Conservation (phyloP, 2,888 invertebrate species). For the Colostygia pectinataria region DNA sequence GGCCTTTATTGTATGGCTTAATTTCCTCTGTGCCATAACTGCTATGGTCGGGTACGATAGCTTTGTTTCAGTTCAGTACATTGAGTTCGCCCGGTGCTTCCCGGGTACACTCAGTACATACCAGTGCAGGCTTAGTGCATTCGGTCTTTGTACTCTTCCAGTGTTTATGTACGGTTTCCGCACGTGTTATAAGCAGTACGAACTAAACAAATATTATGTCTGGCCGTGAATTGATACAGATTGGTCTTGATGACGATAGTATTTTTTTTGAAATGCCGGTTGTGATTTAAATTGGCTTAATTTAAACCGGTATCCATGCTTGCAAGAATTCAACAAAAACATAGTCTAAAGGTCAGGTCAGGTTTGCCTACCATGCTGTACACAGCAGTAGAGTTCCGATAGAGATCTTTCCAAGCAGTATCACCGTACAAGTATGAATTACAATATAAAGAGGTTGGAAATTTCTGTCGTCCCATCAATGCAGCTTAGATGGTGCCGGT, state of each 20-base stretch:
- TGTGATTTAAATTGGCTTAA: too few species aligned
- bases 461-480: too few species aligned
- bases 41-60: not conserved
- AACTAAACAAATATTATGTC: not conserved
- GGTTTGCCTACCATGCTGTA: too few species aligned
- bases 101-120: constrained; percentile 13
- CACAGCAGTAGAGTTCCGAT: too few species aligned
- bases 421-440: too few species aligned
- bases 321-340: too few species aligned
- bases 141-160: constrained; percentile 11
- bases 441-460: too few species aligned
- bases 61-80: not conserved
- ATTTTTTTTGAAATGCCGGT: not conserved
- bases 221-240: not conserved
- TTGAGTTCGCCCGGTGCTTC: constrained; percentile 6
- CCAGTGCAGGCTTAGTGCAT: constrained; percentile 17
- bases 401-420: too few species aligned
- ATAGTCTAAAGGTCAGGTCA: too few species aligned
- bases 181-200: not conserved
- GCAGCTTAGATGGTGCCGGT: too few species aligned
- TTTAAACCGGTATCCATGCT: too few species aligned
- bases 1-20: not conserved
- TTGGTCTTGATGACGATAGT: not conserved
- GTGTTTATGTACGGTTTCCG: not conserved
- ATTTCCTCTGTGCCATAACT: not conserved